A percentile compares a stretch with the other conserved stretches of the same genome.
phyloP scores from a whole-genome alignment of 2,888 invertebrate genomes.

The Platerodrilus igneus region DNA sequence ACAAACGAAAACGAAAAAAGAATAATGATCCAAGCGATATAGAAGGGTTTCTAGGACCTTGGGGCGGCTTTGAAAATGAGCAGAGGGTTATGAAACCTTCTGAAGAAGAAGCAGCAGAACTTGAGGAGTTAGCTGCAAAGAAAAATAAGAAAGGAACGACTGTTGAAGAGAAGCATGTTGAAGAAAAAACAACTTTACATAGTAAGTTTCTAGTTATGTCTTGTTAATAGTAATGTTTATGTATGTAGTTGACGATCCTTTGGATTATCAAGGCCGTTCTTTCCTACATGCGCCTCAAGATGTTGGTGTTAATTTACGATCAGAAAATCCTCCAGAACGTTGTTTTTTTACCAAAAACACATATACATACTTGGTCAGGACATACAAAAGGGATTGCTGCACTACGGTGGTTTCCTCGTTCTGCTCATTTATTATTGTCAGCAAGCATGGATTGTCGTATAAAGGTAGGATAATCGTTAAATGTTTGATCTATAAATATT shows the following conservation, averaged over 20 bases:
- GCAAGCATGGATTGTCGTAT: constrained; percentile 96
- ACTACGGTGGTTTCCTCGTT: constrained; percentile 90
- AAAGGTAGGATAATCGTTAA: constrained; percentile 62
- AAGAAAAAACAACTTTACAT: constrained; percentile 93
- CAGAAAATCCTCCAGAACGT: constrained; percentile 84
- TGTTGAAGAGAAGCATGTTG: constrained; percentile 86
- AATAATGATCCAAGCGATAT: constrained; percentile 90
- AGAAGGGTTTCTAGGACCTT: constrained; percentile 94
- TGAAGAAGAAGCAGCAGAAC: constrained; percentile 88
- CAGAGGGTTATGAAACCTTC: constrained; percentile 82
- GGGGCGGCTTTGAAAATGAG: constrained; percentile 94
- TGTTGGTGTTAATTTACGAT: constrained; percentile 82
- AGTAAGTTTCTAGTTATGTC: constrained; percentile 54
- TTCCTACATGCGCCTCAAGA: constrained; percentile 92
- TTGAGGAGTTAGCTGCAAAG: constrained; percentile 92
- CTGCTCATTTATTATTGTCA: constrained; percentile 91
- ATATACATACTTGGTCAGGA: constrained; percentile 94
- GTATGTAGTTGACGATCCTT: constrained; percentile 76
- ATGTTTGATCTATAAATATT: background rate
- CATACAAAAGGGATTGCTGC: constrained; percentile 96
- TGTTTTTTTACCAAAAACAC: constrained; percentile 95
- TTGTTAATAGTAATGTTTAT: constrained; percentile 6
- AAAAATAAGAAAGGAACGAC: constrained; percentile 81
- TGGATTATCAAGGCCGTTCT: constrained; percentile 96
- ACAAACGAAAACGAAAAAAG: constrained; percentile 76